Base-by-base conservation (phyloP, 2,113 vertebrate species). In the Pluvianellus socialis region DNA sequence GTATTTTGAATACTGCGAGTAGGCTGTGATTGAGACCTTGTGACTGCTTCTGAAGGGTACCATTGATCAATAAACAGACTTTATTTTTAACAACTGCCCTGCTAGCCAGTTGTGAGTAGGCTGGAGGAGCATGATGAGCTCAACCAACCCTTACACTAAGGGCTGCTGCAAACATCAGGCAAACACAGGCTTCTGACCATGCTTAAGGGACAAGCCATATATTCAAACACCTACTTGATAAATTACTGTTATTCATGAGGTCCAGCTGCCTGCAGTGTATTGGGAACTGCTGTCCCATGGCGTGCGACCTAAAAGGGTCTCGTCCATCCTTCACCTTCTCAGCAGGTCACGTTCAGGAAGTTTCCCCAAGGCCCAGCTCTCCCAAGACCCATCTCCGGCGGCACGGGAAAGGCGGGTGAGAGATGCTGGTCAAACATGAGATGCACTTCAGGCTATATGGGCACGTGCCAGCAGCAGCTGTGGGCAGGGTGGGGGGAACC, bases 401-500 rank as follows among this genome's bases (percentile, higher is more conserved):
- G 63, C 0, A 0, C 0, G 0, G n/a, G 14, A 71, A 92, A 79
- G 28, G 27, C 0, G 0, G 56, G 14, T 38, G n/a, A 58, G 45
- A 85, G 74, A 38, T 3, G 5, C 52, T 66, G 24, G 10, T 40
- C 8, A 13, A 73, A 40, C 21, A n/a, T 0, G 22, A 58, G 28
- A 28, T 17, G 14, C 6, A 7, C 65, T 27, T 21, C 16, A 49
- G 49, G 83, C 61, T 62, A 12, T 10, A 23, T 12, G 52, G 59
- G 33, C n/a, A 73, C 0, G 0, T 30, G 19, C 42, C 66, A 68
- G 72, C 0, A 79, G 47, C 68, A 81, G 79, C 59, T 56, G 50
- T 12, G 26, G 32, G 38, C 45, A 80, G 18, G 14, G 7, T n/a
- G 59, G 47, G 63, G 58, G 61, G 55, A 80, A 79, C 14, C 12